Conservation (phyloP, 2,113 vertebrate genomes). For the Holacanthus passer region DNA sequence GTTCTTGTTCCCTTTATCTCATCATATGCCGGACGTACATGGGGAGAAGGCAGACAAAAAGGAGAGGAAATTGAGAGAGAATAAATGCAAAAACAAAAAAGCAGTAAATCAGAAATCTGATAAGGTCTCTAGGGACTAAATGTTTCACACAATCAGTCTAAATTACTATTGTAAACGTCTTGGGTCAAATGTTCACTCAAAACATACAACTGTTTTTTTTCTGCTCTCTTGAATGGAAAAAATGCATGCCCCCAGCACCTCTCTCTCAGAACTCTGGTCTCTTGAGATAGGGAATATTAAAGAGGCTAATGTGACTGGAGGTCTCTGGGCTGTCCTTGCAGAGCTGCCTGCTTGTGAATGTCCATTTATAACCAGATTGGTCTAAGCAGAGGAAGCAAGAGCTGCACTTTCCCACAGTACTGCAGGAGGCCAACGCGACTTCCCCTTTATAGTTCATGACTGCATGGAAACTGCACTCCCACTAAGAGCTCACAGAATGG, state of each 20-base stretch:
- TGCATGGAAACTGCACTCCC: constrained; percentile 81
- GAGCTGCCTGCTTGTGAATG: constrained; percentile 75
- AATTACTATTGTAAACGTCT: constrained; percentile 72
- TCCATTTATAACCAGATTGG: constrained; percentile 82
- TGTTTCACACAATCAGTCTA: constrained; percentile 46
- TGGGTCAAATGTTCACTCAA: constrained; percentile 56
- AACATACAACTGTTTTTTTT: constrained; percentile 55
- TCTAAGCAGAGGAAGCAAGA: constrained; percentile 79
- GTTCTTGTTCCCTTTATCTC: not conserved
- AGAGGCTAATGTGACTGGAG: constrained; percentile 76
- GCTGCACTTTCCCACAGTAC: constrained; percentile 86
- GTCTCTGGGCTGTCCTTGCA: constrained; percentile 59
- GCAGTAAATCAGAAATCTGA: not conserved
- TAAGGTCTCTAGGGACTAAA: constrained; percentile 32
- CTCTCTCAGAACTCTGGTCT: constrained; percentile 75
- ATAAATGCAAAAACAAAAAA: constrained; percentile 10
- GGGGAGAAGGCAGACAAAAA: not conserved
- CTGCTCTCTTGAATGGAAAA: constrained; percentile 81
- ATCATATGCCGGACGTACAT: not conserved
- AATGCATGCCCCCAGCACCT: constrained; percentile 77
- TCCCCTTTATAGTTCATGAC: constrained; percentile 80
- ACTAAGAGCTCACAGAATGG: constrained; percentile 72
- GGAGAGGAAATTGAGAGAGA: not conserved
- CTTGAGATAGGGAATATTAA: constrained; percentile 79
- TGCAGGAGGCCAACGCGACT: constrained; percentile 68